A percentile compares a stretch with the other conserved stretches of the same genome.
Conservation (phyloP, 2,888 invertebrate species). For the Polymixis lichenea region DNA sequence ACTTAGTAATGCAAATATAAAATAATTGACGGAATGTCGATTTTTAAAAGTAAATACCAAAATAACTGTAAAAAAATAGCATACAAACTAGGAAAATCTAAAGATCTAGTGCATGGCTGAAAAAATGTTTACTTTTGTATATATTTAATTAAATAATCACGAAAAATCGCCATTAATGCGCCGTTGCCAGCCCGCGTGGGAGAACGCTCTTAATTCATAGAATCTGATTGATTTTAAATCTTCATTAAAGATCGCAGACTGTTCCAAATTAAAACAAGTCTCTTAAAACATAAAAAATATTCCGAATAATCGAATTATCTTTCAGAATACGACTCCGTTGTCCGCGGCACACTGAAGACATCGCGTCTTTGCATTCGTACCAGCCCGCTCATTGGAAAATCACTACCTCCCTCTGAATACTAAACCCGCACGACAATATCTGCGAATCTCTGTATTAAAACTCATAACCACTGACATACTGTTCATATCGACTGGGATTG, state of each 20-base stretch:
- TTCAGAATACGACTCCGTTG: slow-evolving; percentile 75
- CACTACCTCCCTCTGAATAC: slow-evolving; percentile 86
- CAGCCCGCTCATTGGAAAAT: slow-evolving; percentile 88
- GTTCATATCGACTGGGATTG: slow-evolving; percentile 57
- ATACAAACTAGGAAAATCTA: too few relatives aligned
- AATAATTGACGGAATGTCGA: too few relatives aligned
- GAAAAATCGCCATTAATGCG: too few relatives aligned
- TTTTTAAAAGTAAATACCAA: too few relatives aligned
- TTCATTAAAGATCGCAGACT: not conserved
- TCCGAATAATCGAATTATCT: slow-evolving; percentile 17
- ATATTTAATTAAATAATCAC: too few relatives aligned
- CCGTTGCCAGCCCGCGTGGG: too few relatives aligned
- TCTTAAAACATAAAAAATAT: not conserved
- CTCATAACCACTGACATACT: slow-evolving; percentile 63
- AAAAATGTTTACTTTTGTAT: too few relatives aligned
- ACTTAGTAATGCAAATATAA: too few relatives aligned
- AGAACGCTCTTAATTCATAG: too few relatives aligned
- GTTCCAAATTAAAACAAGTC: not conserved
- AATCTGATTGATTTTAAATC: too few relatives aligned
- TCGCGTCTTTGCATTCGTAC: slow-evolving; percentile 85
- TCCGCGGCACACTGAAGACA: slow-evolving; percentile 80
- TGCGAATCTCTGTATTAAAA: slow-evolving; percentile 70
- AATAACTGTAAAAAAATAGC: too few relatives aligned
- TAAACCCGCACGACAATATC: slow-evolving; percentile 72
- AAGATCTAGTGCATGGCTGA: too few relatives aligned